Evolutionary conservation across 2,888 invertebrate species (phyloP), one percentile per base, ranked within the genome.

Genomic region (Coenonympha glycerion): DNA sequence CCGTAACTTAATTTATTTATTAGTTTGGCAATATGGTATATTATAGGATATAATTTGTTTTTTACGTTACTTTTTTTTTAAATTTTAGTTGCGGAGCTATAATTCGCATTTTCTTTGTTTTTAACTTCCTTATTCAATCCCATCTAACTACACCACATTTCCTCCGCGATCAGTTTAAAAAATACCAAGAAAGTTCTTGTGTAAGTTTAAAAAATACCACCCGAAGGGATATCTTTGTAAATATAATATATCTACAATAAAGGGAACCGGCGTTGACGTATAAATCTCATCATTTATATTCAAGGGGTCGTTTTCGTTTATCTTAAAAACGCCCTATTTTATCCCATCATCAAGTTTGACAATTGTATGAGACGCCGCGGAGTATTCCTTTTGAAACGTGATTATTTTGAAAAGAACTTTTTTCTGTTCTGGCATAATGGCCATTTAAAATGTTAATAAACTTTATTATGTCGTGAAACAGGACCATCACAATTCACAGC

Each of bases 241-340:
- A 30, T 30, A 40, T 22, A 5, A 26, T 33, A 44, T 36, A 8
- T 37, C 30, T 18, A 30, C 37, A 33, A 39, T 39, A 37, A 49
- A 39, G 31, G 11, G 30, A 36, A 49, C 73, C 8, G 68, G 71
- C 73, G 68, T 58, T 62, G 62, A 63, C 64, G 61, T 60, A 34
- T 64, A 68, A 71, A 69, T 69, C 73, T 70, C 76, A 75, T 78
- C 79, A 81, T 74, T 76, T 74, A 79, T 74, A 71, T 71, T 71
- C 70, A 71, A 67, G 69, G 69, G 70, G 61, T 67, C 65, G 68
- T 63, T 72, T 73, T 73, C 53, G 52, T 58, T 55, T 56, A 47
- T 54, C 45, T 47, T 53, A 33, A 56, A 56, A 53, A 52, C 36
- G 42, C 47, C 52, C 53, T 46, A 46, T 47, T 49, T 49, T 50